A percentile compares a stretch with the other conserved stretches of the same genome.
Conservation (phyloP, 2,113 vertebrate genomes). For the Rhinopomastus cyanomelas region DNA sequence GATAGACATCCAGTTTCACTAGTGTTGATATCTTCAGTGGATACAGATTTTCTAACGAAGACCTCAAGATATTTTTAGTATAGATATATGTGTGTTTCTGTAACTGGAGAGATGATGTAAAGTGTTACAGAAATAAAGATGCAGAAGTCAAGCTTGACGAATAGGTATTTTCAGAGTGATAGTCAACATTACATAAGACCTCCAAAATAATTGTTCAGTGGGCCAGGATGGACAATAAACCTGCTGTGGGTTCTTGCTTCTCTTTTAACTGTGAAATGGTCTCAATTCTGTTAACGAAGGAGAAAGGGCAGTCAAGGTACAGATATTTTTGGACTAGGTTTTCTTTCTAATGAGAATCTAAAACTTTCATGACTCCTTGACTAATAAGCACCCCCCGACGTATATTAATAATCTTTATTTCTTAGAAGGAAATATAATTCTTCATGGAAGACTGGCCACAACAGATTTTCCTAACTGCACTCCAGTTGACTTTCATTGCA, state of each 20-base stretch:
- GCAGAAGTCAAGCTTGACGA: background rate
- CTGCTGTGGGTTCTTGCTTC: background rate
- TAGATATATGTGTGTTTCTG: background rate
- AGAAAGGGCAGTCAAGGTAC: background rate
- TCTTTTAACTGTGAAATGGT: background rate
- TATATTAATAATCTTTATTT: constrained; percentile 6
- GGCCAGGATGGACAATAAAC: background rate
- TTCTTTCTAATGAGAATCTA: background rate
- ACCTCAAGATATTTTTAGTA: background rate
- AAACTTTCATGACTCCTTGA: constrained; percentile 19
- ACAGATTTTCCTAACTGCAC: background rate
- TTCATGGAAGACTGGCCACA: background rate
- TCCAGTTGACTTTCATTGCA: background rate
- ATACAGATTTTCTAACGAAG: background rate
- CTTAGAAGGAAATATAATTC: background rate
- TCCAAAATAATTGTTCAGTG: background rate
- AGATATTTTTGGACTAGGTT: background rate
- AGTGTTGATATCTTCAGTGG: background rate
- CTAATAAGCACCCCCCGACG: background rate
- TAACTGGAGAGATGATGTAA: background rate
- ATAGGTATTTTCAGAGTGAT: background rate
- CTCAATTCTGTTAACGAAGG: background rate
- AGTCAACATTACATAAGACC: background rate
- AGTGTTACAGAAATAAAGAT: background rate
- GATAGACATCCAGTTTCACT: background rate